Evolutionary conservation across 2,797 vertebrate species (phyloP), one percentile per base, ranked within the genome.

Genomic region (Danio tinwini): DNA sequence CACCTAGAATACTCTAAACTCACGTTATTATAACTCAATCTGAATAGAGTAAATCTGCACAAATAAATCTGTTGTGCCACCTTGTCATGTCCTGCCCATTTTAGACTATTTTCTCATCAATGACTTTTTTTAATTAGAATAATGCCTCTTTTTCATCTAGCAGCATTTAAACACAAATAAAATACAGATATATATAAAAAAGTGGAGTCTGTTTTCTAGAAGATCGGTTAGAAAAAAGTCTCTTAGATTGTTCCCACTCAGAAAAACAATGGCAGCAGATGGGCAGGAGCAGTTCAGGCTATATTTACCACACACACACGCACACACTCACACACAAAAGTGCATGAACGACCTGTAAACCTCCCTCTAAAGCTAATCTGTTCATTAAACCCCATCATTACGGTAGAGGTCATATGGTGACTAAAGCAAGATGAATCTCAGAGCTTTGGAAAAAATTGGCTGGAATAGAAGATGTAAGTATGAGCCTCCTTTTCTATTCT

Each of bases 321-420:
- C 29, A 29, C 29, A 29, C 29, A 29, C 29, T 29, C 29, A 29
- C 29, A 29, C 29, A 29, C 29, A 29, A 91, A 91, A 94, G 98
- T 99, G 97, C 97, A 98, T 98, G 98, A 97, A 98, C 96, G 94
- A 96, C 92, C 95, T 99, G 98, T 98, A 95, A 97, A 93, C 96
- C 98, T 97, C 97, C 97, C 94, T 94, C 95, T 96, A 58, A 98
- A 98, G 97, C 97, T 99, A 99, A 99, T 99, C 97, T 99, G 98
- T 99, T 99, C 96, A 99, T 99, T 99, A 98, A 99, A 97, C 98
- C 97, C 98, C 97, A 99, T 96, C 97, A 98, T 99, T 99, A 99
- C 98, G 97, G 98, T 99, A 99, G 98, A 99, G 97, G 97, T 99
- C 98, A 99, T 98, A 98, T 98, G 98, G 98, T 99, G 98, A 99